These are phyloP conservation scores for Exephanes ischioxanthus DNA, from an alignment of 2,888 invertebrate genomes.

Conservation along the genomic window DNA sequence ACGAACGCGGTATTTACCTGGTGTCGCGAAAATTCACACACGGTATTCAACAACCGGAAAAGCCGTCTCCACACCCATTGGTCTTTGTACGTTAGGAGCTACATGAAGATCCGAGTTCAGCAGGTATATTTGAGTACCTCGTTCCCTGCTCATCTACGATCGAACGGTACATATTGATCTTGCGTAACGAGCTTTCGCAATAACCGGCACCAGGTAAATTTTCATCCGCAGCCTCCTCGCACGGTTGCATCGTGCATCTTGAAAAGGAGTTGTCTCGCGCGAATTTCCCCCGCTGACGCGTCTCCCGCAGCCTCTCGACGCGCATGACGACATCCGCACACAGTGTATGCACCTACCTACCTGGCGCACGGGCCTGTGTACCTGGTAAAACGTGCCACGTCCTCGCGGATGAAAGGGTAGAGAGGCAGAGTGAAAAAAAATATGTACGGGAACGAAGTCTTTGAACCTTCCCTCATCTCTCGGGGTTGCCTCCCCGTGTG, in stretches of 20 bases:
- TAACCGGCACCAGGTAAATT: no score
- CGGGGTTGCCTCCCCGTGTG: constrained; percentile 25
- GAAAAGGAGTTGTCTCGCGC: constrained; percentile 28
- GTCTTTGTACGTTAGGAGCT: no score
- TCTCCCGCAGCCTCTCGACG: constrained; percentile 5
- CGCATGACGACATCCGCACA: constrained; percentile 31
- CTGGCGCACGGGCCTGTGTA: constrained; percentile 19
- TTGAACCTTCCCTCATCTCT: constrained; percentile 74
- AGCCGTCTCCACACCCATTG: no score
- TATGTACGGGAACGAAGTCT: constrained; percentile 72
- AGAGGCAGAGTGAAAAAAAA: constrained; percentile 71
- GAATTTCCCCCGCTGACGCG: not conserved
- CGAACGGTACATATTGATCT: no score
- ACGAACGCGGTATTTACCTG: not conserved
- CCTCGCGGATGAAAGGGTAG: constrained; percentile 73
- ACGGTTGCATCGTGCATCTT: not conserved
- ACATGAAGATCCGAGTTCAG: no score
- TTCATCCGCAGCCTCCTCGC: not conserved
- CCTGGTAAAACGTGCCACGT: constrained; percentile 47
- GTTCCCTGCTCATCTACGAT: no score
- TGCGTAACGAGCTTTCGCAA: no score
- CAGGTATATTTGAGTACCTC: no score
- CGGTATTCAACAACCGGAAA: no score
- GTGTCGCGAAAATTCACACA: no score
- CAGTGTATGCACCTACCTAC: not conserved